Conservation (phyloP, 2,113 vertebrate genomes). For the Plecturocebus donacophilus region DNA sequence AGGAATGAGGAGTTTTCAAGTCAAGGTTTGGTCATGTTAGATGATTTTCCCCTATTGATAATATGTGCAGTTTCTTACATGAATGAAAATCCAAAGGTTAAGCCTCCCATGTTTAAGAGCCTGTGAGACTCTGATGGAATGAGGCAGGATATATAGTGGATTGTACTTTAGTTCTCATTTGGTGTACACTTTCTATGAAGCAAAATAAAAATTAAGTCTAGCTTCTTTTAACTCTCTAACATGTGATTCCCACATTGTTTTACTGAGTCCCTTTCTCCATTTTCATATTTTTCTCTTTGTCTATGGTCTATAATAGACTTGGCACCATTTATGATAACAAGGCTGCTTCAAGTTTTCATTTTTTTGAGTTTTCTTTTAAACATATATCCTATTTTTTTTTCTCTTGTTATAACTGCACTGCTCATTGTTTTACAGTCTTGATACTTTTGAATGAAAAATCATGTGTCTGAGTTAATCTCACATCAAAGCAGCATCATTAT, state of each 20-base stretch:
- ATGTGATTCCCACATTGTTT: not conserved
- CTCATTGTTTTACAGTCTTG: slow-evolving; percentile 56
- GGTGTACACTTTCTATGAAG: not conserved
- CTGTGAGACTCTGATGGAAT: not conserved
- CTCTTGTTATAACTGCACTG: not conserved
- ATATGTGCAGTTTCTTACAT: not conserved
- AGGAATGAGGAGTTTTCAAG: not conserved
- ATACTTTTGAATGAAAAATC: slow-evolving; percentile 69
- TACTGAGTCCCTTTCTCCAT: not conserved
- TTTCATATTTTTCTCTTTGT: slow-evolving; percentile 12
- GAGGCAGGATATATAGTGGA: not conserved
- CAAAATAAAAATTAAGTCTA: not conserved
- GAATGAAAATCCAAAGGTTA: not conserved
- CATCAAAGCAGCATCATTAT: slow-evolving; percentile 73
- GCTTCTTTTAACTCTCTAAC: not conserved
- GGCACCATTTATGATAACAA: not conserved
- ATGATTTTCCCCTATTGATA: not conserved
- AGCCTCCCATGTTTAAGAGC: not conserved
- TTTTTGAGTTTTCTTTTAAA: not conserved
- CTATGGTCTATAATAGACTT: not conserved
- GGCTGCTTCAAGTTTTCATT: not conserved
- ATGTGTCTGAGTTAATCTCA: slow-evolving; percentile 71
- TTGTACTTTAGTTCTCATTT: not conserved
- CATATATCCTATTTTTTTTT: slow-evolving; percentile 14
- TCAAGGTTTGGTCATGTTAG: not conserved